Evolutionary conservation across 2,797 vertebrate species (phyloP).

Genomic region (Leucoraja ocellata): DNA sequence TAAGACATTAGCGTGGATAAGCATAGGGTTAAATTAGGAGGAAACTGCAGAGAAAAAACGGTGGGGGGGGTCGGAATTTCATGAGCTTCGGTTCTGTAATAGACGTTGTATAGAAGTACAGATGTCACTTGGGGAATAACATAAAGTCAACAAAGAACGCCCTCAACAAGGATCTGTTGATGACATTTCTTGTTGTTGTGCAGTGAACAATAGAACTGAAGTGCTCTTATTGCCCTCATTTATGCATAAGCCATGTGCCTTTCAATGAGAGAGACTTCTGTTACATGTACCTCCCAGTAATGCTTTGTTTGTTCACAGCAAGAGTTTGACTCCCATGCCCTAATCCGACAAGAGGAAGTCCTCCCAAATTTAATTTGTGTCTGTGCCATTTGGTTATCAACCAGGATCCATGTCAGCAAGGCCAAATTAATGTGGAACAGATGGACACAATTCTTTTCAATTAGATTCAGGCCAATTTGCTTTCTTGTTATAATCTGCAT

Average conservation of each 20-base stretch:
- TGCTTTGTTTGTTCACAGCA: conserved; percentile 77
- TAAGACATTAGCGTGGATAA: neutral
- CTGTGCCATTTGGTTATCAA: conserved; percentile 62
- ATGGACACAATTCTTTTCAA: conserved; percentile 73
- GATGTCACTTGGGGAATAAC: conserved; percentile 63
- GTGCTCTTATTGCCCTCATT: conserved; percentile 72
- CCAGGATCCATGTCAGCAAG: conserved; percentile 58
- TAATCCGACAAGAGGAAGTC: conserved; percentile 63
- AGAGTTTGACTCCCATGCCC: conserved; percentile 68
- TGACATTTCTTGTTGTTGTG: conserved; percentile 59
- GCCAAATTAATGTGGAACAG: conserved; percentile 68
- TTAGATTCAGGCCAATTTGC: conserved; percentile 61
- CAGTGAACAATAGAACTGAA: conserved; percentile 69
- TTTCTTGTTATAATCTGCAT: conserved; percentile 52
- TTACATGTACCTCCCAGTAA: conserved; percentile 60
- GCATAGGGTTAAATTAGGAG: neutral
- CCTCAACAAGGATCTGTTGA: conserved; percentile 65
- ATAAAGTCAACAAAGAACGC: conserved; percentile 71
- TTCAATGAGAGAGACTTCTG: conserved; percentile 67
- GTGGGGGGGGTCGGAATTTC: neutral
- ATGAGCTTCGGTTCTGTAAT: conserved; percentile 40
- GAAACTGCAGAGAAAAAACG: neutral
- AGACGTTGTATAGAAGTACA: conserved; percentile 55
- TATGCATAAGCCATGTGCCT: conserved; percentile 74
- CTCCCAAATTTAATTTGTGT: conserved; percentile 71